phyloP scores from a whole-genome alignment of 2,888 invertebrate genomes.

The Synergus japonicus region DNA sequence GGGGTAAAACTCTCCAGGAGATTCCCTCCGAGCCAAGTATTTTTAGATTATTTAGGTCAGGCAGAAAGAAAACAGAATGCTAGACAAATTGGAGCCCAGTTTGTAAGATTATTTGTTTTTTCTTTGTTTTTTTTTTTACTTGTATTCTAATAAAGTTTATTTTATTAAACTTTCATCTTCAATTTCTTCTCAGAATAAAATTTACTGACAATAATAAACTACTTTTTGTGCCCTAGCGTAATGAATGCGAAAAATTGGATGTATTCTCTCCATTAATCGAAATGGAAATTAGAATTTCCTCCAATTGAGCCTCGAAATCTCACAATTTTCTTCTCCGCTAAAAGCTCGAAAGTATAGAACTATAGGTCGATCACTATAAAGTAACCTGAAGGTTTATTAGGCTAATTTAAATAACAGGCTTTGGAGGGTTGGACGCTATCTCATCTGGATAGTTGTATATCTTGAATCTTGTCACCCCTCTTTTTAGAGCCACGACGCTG shows the following conservation, averaged over 20 bases:
- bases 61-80: neutral
- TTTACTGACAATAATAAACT: neutral
- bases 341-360: slow-evolving; percentile 53
- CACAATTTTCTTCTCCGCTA: slow-evolving; percentile 55
- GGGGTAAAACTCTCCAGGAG: neutral
- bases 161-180: neutral
- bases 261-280: neutral
- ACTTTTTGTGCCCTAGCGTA: neutral
- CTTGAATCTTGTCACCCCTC: slow-evolving; percentile 58
- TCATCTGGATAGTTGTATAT: slow-evolving; percentile 56
- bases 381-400: slow-evolving; percentile 70
- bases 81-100: too few species aligned
- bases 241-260: neutral
- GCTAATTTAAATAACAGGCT: slow-evolving; percentile 75
- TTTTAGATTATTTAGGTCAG: slow-evolving; percentile 1
- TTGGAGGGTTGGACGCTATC: slow-evolving; percentile 62
- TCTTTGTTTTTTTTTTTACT: neutral
- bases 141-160: neutral
- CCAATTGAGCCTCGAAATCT: slow-evolving; percentile 58
- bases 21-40: neutral
- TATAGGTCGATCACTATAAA: slow-evolving; percentile 54
- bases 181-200: neutral
- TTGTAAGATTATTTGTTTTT: neutral
- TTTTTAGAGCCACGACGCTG: slow-evolving; percentile 57
- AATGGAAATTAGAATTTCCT: slow-evolving; percentile 50